These are phyloP conservation scores for Drosophila neutralis DNA, from an alignment of 2,888 invertebrate genomes.

Conservation along the genomic window DNA sequence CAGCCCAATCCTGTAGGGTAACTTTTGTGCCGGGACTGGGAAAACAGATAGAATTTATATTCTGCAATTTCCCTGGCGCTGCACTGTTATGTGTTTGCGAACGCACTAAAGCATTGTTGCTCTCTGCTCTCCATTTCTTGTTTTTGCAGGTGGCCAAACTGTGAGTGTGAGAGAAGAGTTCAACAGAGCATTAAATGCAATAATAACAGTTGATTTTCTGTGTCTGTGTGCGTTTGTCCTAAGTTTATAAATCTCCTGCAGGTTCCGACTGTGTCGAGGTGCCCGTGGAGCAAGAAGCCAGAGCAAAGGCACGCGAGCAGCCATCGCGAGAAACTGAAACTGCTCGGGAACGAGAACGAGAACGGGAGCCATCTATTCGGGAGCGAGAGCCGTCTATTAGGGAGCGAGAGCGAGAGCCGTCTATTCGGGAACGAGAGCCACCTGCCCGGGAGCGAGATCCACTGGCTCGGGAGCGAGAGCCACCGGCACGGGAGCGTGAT, in stretches of 20 bases:
- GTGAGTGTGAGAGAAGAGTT: constrained; percentile 53
- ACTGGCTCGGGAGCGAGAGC: constrained; percentile 40
- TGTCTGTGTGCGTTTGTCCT: constrained; percentile 19
- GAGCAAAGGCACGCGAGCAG: constrained; percentile 32
- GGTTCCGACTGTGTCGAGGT: constrained; percentile 85
- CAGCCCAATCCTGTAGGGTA: constrained; percentile 39
- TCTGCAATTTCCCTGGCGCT: constrained; percentile 67
- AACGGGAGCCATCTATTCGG: constrained; percentile 17
- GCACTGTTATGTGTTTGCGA: constrained; percentile 52
- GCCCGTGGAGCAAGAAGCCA: constrained; percentile 74
- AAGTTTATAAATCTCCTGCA: constrained; percentile 66
- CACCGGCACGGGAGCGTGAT: constrained; percentile 36
- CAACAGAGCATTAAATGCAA: constrained; percentile 1
- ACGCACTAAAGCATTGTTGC: constrained; percentile 73
- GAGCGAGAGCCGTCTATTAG: constrained; percentile 26
- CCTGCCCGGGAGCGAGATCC: constrained; percentile 32
- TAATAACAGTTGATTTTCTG: constrained; percentile 1
- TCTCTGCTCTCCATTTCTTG: constrained; percentile 64
- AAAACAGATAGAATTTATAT: constrained; percentile 24
- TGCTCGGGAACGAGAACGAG: constrained; percentile 8
- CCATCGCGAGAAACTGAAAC: constrained; percentile 15
- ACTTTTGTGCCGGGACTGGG: constrained; percentile 39
- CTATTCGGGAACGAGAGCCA: constrained; percentile 22
- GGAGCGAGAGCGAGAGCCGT: constrained; percentile 23
- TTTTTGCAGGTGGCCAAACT: constrained; percentile 55